These are phyloP conservation scores for Drosophila varians DNA, from an alignment of 1,140 invertebrate species.

Conservation along the genomic window DNA sequence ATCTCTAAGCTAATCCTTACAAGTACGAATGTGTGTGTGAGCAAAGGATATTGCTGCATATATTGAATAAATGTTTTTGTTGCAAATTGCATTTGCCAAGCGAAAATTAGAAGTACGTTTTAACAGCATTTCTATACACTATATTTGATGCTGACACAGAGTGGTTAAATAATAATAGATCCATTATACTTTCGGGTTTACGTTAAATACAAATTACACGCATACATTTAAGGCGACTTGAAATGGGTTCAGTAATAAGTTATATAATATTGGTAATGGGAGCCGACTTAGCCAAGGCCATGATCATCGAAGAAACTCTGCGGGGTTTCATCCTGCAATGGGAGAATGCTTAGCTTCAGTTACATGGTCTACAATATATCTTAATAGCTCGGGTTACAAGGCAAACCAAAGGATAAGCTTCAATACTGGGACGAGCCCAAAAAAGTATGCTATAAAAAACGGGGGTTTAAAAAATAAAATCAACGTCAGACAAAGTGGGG, in stretches of 20 bases:
- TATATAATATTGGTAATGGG: slow-evolving; percentile 4
- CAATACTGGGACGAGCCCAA: slow-evolving; percentile 7
- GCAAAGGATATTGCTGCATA: slow-evolving; percentile 28
- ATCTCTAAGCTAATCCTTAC: slow-evolving; percentile 28
- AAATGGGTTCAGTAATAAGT: slow-evolving; percentile 38
- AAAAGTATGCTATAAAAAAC: slow-evolving; percentile 39
- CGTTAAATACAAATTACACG: slow-evolving; percentile 65
- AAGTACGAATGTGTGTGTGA: slow-evolving; percentile 42
- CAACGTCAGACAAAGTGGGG: slow-evolving; percentile 18
- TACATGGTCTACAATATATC: slow-evolving; percentile 46
- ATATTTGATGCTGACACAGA: slow-evolving; percentile 28
- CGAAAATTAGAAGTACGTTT: slow-evolving; percentile 16
- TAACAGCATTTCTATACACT: slow-evolving; percentile 50
- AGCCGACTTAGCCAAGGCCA: slow-evolving; percentile 92
- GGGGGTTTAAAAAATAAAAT: slow-evolving; percentile 15
- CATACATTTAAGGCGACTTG: slow-evolving; percentile 73
- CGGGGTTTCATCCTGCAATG: slow-evolving; percentile 98
- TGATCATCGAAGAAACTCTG: slow-evolving; percentile 99
- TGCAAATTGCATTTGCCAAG: slow-evolving; percentile 56
- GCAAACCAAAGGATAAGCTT: slow-evolving; percentile 38
- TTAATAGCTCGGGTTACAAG: slow-evolving; percentile 7
- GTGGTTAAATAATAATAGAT: slow-evolving; percentile 39
- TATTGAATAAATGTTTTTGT: slow-evolving; percentile 24
- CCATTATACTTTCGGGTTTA: slow-evolving; percentile 56
- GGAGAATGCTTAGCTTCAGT: slow-evolving; percentile 78